Base-by-base conservation (phyloP, 1,140 invertebrate genomes). In the Leptopilina clavipes region DNA sequence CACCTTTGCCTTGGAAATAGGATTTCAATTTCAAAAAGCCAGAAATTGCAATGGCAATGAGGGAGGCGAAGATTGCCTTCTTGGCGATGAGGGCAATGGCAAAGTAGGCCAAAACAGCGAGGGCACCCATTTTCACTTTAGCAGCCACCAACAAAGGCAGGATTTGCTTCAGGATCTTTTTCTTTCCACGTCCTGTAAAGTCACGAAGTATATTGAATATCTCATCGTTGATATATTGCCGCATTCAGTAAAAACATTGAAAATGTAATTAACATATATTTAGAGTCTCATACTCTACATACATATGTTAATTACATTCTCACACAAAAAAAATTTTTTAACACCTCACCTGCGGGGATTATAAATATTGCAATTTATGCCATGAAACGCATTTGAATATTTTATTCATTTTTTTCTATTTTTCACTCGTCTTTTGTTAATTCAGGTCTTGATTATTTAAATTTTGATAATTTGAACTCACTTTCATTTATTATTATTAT, bases 1-100 rank as follows among this genome's bases (percentile, higher is more conserved):
- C n/a, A 73, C 85, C 86, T 77, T 92, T 87, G 14, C 82, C 75
- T 5, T 84, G 77, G 86, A 91, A 88, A 1, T 92, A 83, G n/a
- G 92, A 89, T 76, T 90, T 91, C 70, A 93, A 81, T 17, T 91
- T 92, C 75, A 93, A 87, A 84, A 93, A 93, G 1, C 91, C 92
- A 8, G 93, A 93, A 74, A 94, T 91, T 79, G 92, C 91, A 77
- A 94, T 90, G 3, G 93, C 93, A 22, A 94, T 87, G 52, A 94
- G 79, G 5, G 92, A 93, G 10, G 92, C 91, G 73, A 93, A 80
- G 78, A 94, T 89, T 71, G 93, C 93, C 82, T 94, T 94, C 90
- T 94, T 94, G 81, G 93, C 93, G 80, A 94, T 86, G 54, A 94
- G 86, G 40, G 91, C 91, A 74, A 93, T 91, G 37, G 89, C 91